A percentile compares a stretch with the other conserved stretches of the same genome.
These are phyloP conservation scores for Gambelia wislizenii DNA, from an alignment of 2,797 vertebrate genomes.

Conservation along the genomic window DNA sequence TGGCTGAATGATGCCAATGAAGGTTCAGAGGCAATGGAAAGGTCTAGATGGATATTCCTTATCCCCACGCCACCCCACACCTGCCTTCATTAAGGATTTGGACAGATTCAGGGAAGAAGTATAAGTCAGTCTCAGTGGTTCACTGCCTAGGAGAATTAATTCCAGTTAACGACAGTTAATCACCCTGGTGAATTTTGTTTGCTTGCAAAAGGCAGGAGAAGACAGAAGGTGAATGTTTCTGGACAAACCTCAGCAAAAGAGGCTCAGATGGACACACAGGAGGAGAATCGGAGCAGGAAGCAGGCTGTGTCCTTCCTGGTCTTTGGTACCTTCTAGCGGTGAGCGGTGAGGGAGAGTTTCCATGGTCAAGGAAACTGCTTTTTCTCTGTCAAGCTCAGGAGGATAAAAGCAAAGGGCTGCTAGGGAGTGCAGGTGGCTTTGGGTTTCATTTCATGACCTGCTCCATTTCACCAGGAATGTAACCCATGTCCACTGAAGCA, in stretches of 20 bases:
- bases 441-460: not conserved
- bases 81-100: not conserved
- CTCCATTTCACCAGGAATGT: not conserved
- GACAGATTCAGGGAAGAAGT: conserved; percentile 61
- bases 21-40: conserved; percentile 61
- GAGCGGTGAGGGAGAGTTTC: not conserved
- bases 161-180: conserved; percentile 60
- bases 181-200: conserved; percentile 39
- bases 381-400: not conserved
- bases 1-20: conserved; percentile 61
- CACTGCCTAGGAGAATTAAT: conserved; percentile 67
- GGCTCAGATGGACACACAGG: not conserved
- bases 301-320: not conserved
- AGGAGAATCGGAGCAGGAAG: not conserved
- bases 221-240: conserved; percentile 31
- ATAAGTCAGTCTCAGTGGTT: conserved; percentile 66
- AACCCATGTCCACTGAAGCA: not conserved
- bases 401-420: not conserved
- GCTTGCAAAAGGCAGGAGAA: conserved; percentile 30
- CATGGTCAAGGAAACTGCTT: too few relatives aligned
- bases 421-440: too few relatives aligned
- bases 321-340: not conserved
- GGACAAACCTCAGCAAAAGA: not conserved
- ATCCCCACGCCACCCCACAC: conserved; percentile 35
- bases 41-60: not conserved